A percentile compares a stretch with the other conserved stretches of the same genome.
These are phyloP conservation scores for Tribolium madens DNA, from an alignment of 1,140 invertebrate genomes.

Conservation along the genomic window DNA sequence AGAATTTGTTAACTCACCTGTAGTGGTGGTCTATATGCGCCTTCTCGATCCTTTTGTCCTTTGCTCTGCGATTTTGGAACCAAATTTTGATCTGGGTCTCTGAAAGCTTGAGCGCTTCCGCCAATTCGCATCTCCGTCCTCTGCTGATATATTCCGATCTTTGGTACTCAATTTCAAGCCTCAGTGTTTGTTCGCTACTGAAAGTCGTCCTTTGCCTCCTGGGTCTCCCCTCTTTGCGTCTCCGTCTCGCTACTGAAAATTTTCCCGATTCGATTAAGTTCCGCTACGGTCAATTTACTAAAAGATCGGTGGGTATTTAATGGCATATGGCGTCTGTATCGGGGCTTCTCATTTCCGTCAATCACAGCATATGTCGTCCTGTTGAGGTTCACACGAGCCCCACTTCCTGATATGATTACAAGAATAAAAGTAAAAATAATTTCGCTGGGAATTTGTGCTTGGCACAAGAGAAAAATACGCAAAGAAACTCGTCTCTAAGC, in stretches of 20 bases:
- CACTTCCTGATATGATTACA: constrained; percentile 24
- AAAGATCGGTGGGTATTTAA: constrained; percentile 3
- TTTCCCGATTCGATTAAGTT: not conserved
- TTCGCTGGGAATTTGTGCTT: too few species aligned
- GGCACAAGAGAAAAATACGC: constrained; percentile 6
- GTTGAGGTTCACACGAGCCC: constrained; percentile 47
- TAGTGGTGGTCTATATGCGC: constrained; percentile 95
- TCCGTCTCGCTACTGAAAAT: constrained; percentile 81
- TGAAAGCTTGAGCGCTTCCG: constrained; percentile 82
- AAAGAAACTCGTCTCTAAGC: constrained; percentile 7
- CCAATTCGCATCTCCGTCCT: constrained; percentile 86
- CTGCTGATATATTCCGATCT: constrained; percentile 92
- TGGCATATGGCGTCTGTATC: constrained; percentile 45
- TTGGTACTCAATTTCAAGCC: constrained; percentile 91
- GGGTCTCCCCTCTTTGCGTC: constrained; percentile 86
- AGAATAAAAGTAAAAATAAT: constrained; percentile 9
- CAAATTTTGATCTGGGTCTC: constrained; percentile 97
- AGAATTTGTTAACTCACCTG: constrained; percentile 81
- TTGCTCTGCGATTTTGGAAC: constrained; percentile 96
- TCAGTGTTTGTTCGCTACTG: constrained; percentile 91
- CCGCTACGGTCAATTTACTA: constrained; percentile 35
- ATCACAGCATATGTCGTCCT: constrained; percentile 50
- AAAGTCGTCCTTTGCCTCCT: constrained; percentile 94
- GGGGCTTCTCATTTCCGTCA: constrained; percentile 52
- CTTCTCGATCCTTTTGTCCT: constrained; percentile 96